Evolutionary conservation across 2,113 vertebrate genomes (phyloP), one percentile per base, ranked within the genome.

Genomic region (Nycticorax nycticorax): DNA sequence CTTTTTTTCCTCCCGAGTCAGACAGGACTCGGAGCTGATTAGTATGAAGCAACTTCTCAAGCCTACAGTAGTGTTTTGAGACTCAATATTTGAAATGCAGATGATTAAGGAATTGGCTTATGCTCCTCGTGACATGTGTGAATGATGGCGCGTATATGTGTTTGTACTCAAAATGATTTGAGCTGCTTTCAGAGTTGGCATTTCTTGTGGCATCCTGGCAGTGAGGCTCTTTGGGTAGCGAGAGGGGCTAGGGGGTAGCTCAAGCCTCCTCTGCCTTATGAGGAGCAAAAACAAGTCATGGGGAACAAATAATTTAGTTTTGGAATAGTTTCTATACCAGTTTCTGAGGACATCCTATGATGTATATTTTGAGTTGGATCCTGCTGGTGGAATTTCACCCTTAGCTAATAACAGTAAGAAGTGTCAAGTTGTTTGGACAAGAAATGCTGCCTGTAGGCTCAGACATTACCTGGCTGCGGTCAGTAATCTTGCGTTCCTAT

Each of bases 141-240:
- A 9, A 7, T 5, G 50, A 21, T 41, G 45, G 12, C 0, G 0
- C 2, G 9, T 27, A 17, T 6, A 1, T 13, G 18, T 33, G 27
- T 28, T 52, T 39, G 8, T 62, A 72, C 24, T 62, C 10, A 0
- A 16, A 66, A 4, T 12, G 4, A 8, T 41, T 9, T 6, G 45
- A 55, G 27, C 32, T 63, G 32, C 73, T 75, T 71, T 28, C 9
- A 9, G 18, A 13, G 1, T 0, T 33, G 37, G 76, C 21, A 30
- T 62, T 84, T 41, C 41, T 85, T 22, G 55, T 53, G 62, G 55
- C 13, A 68, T 39, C 18, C 45, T 53, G 76, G 23, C 35, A 14
- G 1, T 4, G 50, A 80, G 71, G 27, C 50, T 74, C 45, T 73
- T 28, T 32, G 66, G 39, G 48, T 17, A 26, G 24, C 0, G 1